Evolutionary conservation across 1,140 invertebrate genomes (phyloP).

Genomic region (Neodiprion lecontei): DNA sequence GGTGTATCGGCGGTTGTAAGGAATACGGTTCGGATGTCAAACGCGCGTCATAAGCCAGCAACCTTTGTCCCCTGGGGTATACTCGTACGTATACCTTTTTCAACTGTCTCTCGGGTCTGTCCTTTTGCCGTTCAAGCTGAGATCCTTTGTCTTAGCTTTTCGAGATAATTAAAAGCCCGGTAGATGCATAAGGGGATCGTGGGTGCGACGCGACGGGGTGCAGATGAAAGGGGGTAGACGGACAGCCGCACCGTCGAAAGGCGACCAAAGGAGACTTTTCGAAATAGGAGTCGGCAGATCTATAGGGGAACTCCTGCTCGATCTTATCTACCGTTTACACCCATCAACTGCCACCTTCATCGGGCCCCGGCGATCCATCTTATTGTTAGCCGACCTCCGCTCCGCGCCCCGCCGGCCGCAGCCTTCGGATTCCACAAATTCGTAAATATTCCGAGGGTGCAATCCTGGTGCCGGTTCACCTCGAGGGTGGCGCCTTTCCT

Average conservation of each 20-base stretch:
- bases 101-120: not conserved
- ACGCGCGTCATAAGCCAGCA: not conserved
- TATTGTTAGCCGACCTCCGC: conserved; percentile 24
- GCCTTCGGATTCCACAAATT: conserved; percentile 10
- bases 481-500: not conserved
- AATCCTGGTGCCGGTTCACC: not conserved
- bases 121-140: not conserved
- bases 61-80: not conserved
- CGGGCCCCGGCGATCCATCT: conserved; percentile 43
- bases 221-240: conserved; percentile 17
- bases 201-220: not conserved
- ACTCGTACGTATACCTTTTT: not conserved
- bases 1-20: not conserved
- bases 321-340: conserved; percentile 50
- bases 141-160: conserved; percentile 12
- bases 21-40: not conserved
- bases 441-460: conserved; percentile 9
- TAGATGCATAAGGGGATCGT: not conserved
- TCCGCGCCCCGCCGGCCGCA: conserved; percentile 17
- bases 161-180: conserved; percentile 17
- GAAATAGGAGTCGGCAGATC: conserved; percentile 27
- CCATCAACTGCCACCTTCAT: conserved; percentile 47
- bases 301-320: conserved; percentile 36
- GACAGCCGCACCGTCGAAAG: conserved; percentile 20
- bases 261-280: not conserved